Conservation (phyloP, 2,888 invertebrate species). For the Diaphora mendica region DNA sequence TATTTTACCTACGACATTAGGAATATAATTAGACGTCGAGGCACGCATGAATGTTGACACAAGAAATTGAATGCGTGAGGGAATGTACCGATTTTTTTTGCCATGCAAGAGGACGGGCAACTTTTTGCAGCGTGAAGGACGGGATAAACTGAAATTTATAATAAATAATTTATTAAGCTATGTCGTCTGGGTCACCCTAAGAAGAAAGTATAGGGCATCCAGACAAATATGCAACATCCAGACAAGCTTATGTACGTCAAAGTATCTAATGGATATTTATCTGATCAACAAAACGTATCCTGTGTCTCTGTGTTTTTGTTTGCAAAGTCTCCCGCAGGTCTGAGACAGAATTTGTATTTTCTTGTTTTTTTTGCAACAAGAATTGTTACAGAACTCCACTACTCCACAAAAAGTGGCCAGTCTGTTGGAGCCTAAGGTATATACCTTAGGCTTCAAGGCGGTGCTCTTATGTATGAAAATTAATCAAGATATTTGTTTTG, state of each 20-base stretch:
- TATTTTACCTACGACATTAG: conserved; percentile 48
- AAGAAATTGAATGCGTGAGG: conserved; percentile 55
- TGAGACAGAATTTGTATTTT: no score
- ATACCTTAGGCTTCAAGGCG: no score
- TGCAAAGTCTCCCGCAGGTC: neutral
- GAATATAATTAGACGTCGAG: conserved; percentile 50
- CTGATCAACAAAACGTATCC: neutral
- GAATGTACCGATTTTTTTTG: conserved; percentile 43
- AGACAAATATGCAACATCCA: neutral
- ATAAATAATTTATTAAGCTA: no score
- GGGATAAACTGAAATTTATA: neutral
- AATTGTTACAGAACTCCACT: neutral
- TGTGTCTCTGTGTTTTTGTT: neutral
- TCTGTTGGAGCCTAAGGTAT: conserved; percentile 13
- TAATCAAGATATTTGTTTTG: conserved; percentile 32
- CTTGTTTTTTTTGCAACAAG: neutral
- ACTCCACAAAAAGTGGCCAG: conserved; percentile 14
- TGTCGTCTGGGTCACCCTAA: neutral
- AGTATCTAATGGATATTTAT: neutral
- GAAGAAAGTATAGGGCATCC: neutral
- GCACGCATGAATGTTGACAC: conserved; percentile 50
- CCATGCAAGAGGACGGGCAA: conserved; percentile 16
- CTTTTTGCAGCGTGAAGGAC: conserved; percentile 4
- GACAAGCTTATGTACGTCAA: neutral
- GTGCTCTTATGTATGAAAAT: conserved; percentile 24